These are phyloP conservation scores for Urocynchramus pylzowi DNA, from an alignment of 2,113 vertebrate genomes.

Conservation along the genomic window DNA sequence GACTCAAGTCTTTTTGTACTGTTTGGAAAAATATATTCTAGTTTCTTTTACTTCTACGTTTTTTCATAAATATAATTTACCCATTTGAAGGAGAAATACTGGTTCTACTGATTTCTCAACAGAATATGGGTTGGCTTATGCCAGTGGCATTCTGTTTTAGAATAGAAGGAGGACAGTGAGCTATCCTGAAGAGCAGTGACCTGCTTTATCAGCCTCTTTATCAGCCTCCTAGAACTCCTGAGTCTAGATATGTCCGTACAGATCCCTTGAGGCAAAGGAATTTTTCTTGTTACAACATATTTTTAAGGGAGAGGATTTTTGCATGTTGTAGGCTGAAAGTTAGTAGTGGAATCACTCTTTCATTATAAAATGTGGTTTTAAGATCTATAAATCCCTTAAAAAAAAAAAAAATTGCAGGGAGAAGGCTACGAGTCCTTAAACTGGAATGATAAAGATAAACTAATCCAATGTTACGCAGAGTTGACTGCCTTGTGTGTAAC, in stretches of 20 bases:
- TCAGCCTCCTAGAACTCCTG: not conserved
- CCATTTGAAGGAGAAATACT: not conserved
- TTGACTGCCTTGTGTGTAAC: not conserved
- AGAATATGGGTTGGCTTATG: not conserved
- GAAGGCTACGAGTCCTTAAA: not conserved
- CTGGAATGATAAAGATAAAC: not conserved
- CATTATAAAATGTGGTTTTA: not conserved
- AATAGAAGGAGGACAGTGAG: not conserved
- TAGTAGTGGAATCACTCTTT: not conserved
- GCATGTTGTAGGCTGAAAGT: not conserved
- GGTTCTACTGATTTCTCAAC: not conserved
- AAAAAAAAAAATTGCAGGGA: not conserved
- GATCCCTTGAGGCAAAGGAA: not conserved
- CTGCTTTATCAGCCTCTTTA: not conserved
- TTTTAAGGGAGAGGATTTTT: not conserved
- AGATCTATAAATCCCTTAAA: not conserved
- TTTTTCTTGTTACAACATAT: not conserved
- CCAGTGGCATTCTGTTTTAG: not conserved
- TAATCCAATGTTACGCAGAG: not conserved
- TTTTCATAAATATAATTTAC: not conserved
- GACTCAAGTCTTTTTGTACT: slow-evolving; percentile 21
- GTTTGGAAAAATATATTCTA: not conserved
- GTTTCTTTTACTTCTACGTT: not conserved
- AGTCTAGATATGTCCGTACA: not conserved
- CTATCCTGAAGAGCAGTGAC: not conserved